These are phyloP conservation scores for Artibeus lituratus DNA, from an alignment of 2,797 vertebrate genomes.

Conservation along the genomic window DNA sequence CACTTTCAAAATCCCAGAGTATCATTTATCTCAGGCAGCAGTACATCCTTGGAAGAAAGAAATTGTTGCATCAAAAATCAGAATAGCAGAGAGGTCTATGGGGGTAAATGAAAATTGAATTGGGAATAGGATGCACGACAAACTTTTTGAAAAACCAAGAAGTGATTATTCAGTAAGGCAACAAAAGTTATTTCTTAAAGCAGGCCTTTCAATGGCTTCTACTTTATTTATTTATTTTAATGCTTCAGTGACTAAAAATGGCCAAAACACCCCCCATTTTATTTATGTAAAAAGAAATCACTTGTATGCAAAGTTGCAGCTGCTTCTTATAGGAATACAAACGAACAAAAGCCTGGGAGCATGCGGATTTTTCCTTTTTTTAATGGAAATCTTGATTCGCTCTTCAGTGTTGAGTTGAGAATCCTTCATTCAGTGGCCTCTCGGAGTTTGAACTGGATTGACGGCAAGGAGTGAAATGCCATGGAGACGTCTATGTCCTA, in stretches of 20 bases:
- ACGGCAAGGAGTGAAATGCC: conserved; percentile 68
- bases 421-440: conserved; percentile 51
- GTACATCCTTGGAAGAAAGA: conserved; percentile 77
- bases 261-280: conserved; percentile 68
- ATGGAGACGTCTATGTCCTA: conserved; percentile 46
- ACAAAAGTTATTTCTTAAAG: conserved; percentile 74
- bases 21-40: conserved; percentile 72
- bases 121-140: conserved; percentile 64
- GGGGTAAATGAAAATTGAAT: conserved; percentile 78
- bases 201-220: conserved; percentile 77
- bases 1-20: conserved; percentile 35
- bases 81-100: conserved; percentile 62
- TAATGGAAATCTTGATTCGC: conserved; percentile 32
- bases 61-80: conserved; percentile 79
- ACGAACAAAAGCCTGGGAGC: conserved; percentile 49
- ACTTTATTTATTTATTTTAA: conserved; percentile 79
- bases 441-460: conserved; percentile 80
- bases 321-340: conserved; percentile 69
- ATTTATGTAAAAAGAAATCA: conserved; percentile 74
- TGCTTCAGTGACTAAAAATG: conserved; percentile 78
- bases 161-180: conserved; percentile 70
- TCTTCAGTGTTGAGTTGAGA: conserved; percentile 1
- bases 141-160: conserved; percentile 65
- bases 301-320: conserved; percentile 73
- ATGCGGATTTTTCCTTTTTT: not conserved